Evolutionary conservation across 1,140 invertebrate species (phyloP).

Genomic region (Idris sp.): DNA sequence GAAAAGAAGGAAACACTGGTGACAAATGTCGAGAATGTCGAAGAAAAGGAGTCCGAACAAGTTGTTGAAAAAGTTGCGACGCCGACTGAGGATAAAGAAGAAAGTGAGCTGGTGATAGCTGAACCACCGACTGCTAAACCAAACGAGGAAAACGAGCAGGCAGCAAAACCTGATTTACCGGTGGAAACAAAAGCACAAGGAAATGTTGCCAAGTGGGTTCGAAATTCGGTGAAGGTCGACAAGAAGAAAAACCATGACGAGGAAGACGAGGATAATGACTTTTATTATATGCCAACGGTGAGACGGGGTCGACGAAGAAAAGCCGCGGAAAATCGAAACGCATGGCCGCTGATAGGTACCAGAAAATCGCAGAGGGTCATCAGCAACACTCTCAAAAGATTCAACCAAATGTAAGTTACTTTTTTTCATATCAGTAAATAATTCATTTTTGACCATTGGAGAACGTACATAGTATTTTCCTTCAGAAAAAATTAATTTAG

Average conservation of each 20-base stretch:
- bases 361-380: constrained; percentile 72
- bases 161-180: constrained; percentile 66
- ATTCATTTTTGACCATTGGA: constrained; percentile 22
- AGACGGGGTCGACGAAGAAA: constrained; percentile 30
- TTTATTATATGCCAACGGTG: constrained; percentile 8
- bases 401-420: constrained; percentile 74
- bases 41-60: constrained; percentile 4
- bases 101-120: constrained; percentile 59
- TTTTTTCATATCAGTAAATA: too few species aligned
- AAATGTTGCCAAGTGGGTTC: constrained; percentile 67
- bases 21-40: too few species aligned
- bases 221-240: constrained; percentile 62
- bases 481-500: too few species aligned
- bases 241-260: constrained; percentile 20
- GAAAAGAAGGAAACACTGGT: too few species aligned
- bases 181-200: constrained; percentile 62
- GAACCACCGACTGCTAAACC: constrained; percentile 67
- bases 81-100: constrained; percentile 40
- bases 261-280: constrained; percentile 40
- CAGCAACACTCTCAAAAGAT: constrained; percentile 73
- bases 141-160: constrained; percentile 67
- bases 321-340: neutral
- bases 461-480: too few species aligned
- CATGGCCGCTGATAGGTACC: constrained; percentile 26
- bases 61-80: constrained; percentile 20